A percentile compares a stretch with the other conserved stretches of the same genome.
Evolutionary conservation across 2,888 invertebrate species (phyloP).

Genomic region (Lasius platythorax): DNA sequence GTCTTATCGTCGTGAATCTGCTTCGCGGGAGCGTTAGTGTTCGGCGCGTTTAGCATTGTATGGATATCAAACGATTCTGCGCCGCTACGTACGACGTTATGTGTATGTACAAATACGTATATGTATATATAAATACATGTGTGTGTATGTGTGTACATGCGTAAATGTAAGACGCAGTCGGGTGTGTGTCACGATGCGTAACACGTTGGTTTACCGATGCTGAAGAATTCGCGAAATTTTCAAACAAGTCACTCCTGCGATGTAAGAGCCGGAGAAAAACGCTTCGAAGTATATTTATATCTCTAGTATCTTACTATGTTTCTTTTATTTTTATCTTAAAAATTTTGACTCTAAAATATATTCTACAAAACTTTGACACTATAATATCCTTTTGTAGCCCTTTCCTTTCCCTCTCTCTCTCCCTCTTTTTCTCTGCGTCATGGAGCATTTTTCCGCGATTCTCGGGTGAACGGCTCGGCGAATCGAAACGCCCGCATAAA

Average conservation of each 20-base stretch:
- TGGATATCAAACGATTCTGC: slow-evolving; percentile 75
- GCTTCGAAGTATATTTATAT: no score
- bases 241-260: not conserved
- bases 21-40: slow-evolving; percentile 69
- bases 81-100: slow-evolving; percentile 50
- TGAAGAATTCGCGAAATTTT: slow-evolving; percentile 16
- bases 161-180: not conserved
- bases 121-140: no score
- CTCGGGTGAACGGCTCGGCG: slow-evolving; percentile 60
- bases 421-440: not conserved
- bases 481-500: slow-evolving; percentile 68
- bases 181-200: not conserved
- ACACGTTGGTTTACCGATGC: not conserved
- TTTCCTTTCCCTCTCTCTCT: not conserved
- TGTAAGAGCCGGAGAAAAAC: no score
- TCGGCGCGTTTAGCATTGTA: slow-evolving; percentile 80
- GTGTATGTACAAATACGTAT: not conserved
- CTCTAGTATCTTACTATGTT: not conserved
- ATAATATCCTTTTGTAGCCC: not conserved
- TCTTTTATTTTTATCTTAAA: not conserved
- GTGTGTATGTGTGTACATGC: not conserved
- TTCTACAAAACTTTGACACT: not conserved
- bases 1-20: slow-evolving; percentile 49
- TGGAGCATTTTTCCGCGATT: slow-evolving; percentile 68
- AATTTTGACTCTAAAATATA: not conserved